These are phyloP conservation scores for Semnornis frantzii DNA, from an alignment of 2,113 vertebrate genomes.

Conservation along the genomic window DNA sequence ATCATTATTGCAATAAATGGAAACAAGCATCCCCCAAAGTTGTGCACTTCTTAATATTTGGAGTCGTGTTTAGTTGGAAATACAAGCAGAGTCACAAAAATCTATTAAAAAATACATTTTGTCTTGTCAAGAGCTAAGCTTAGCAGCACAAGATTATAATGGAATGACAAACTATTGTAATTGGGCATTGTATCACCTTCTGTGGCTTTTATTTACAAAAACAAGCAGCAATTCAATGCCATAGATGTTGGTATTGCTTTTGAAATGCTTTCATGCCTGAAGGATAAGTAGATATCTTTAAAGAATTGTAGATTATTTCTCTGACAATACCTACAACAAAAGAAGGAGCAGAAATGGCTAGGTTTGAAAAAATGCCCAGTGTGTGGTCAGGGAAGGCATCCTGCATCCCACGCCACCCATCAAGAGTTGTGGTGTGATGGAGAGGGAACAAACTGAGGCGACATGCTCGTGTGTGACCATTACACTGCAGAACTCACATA, in stretches of 20 bases:
- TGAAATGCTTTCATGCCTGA: neutral
- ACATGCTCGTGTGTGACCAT: fast-evolving
- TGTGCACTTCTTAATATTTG: neutral
- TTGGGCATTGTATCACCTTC: neutral
- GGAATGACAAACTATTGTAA: slow-evolving; percentile 1
- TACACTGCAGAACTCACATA: neutral
- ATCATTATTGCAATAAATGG: neutral
- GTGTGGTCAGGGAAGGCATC: neutral
- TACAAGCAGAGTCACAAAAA: neutral
- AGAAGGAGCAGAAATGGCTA: neutral
- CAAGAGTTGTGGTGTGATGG: neutral
- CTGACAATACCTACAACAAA: neutral
- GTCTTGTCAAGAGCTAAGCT: neutral
- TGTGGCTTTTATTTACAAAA: slow-evolving; percentile 23
- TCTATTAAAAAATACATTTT: neutral
- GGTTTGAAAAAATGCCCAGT: neutral
- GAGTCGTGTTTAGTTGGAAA: neutral
- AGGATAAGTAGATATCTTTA: neutral
- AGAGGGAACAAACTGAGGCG: neutral
- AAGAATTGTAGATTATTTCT: neutral
- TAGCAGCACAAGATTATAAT: neutral
- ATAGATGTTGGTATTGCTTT: neutral
- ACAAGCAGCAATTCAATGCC: neutral
- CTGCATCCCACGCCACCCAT: neutral
- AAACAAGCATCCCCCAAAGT: neutral